phyloP scores from a whole-genome alignment of 37 sponge, comb jelly and placozoan genomes.

The Spongilla lacustris region DNA sequence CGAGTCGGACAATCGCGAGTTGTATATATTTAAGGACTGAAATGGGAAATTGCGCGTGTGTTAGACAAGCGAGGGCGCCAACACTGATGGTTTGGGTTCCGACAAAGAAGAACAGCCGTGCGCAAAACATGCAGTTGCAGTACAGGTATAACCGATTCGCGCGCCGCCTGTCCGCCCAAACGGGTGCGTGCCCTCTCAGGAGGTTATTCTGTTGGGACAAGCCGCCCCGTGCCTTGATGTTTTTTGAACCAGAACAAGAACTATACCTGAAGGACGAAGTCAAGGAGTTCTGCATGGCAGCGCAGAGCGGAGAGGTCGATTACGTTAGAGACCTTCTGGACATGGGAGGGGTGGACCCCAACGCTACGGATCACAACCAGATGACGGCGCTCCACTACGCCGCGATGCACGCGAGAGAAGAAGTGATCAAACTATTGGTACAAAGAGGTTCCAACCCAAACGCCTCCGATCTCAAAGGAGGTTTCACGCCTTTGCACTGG shows the following conservation, averaged over 20 bases:
- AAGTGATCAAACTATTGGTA: conserved; percentile 42
- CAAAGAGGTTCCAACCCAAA: conserved; percentile 52
- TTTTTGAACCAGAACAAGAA: conserved; percentile 23
- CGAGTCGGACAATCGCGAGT: not conserved
- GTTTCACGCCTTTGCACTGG: conserved; percentile 72
- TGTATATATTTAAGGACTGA: not conserved
- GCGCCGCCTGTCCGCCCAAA: not conserved
- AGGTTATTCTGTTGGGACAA: not conserved
- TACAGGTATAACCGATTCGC: not conserved
- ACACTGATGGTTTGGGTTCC: not conserved
- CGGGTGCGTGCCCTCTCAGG: not conserved
- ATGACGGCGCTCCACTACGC: conserved; percentile 71
- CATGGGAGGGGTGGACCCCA: conserved; percentile 38
- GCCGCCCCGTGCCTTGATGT: not conserved
- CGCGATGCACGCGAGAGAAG: conserved; percentile 65
- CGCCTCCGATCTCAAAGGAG: conserved; percentile 62
- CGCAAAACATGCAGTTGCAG: not conserved
- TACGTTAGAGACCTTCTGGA: conserved; percentile 22
- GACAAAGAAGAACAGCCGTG: not conserved
- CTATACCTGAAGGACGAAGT: conserved; percentile 10
- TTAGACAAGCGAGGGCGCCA: not conserved
- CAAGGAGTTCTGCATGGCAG: conserved; percentile 36
- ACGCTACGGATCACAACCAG: conserved; percentile 53
- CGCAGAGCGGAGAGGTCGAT: conserved; percentile 55
- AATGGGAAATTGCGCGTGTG: not conserved